Evolutionary conservation across 2,797 vertebrate genomes (phyloP).

Genomic region (Phrynocephalus guinanensis): DNA sequence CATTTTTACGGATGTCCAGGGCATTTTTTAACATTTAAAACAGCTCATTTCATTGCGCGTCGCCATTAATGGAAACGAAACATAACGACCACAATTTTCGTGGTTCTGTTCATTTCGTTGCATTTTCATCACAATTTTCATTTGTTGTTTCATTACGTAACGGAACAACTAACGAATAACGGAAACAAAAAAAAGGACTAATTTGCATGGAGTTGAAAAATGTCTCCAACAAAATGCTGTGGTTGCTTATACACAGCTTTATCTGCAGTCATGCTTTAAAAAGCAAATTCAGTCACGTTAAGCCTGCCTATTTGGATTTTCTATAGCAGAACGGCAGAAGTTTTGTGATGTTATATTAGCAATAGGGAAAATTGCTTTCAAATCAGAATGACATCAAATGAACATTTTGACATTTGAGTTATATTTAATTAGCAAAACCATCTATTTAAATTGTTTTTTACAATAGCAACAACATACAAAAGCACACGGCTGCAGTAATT

Average conservation of each 20-base stretch:
- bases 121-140: no score
- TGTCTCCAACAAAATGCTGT: neutral
- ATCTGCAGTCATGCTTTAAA: neutral
- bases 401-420: neutral
- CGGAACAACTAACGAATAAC: no score
- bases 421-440: slow-evolving; percentile 4
- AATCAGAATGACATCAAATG: neutral
- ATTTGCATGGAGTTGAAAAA: neutral
- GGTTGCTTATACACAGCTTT: neutral
- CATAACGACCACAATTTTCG: no score
- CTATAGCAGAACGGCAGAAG: neutral
- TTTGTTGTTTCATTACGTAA: no score
- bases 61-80: no score
- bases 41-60: no score
- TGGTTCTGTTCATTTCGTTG: no score
- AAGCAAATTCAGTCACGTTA: neutral
- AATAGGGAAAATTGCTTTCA: neutral
- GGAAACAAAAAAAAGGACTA: neutral
- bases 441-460: no score
- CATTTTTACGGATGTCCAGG: no score
- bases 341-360: neutral
- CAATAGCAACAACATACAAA: neutral
- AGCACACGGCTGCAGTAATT: neutral
- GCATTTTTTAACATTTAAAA: no score
- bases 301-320: neutral